Conservation (phyloP, 1,140 invertebrate species). For the Lepidotrigona ventralis region DNA sequence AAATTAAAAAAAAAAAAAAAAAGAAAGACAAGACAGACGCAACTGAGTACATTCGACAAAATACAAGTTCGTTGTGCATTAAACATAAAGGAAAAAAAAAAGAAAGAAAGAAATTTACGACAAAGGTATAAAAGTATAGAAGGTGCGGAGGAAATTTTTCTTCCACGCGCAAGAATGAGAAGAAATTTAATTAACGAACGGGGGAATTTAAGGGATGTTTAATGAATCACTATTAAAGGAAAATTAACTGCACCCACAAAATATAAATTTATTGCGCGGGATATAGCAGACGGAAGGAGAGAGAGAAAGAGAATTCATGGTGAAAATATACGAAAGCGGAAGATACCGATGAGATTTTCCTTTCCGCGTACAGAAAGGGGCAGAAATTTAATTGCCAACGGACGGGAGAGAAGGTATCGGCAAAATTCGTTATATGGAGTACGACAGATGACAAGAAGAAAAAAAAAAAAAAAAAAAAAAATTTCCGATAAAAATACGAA, state of each 20-base stretch:
- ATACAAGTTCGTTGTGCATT: neutral
- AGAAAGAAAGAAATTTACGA: too few relatives aligned
- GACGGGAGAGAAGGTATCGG: neutral
- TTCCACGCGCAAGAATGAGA: neutral
- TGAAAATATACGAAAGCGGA: too few relatives aligned
- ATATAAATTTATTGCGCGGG: too few relatives aligned
- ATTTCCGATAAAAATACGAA: neutral
- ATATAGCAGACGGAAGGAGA: too few relatives aligned
- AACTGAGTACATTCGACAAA: neutral
- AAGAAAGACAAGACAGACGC: neutral
- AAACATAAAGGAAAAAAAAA: too few relatives aligned
- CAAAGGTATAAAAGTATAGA: neutral
- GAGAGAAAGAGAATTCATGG: too few relatives aligned
- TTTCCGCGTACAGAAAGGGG: too few relatives aligned
- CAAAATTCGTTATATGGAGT: neutral
- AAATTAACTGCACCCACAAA: too few relatives aligned
- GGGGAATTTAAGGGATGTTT: neutral
- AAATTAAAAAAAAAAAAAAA: neutral
- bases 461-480: neutral
- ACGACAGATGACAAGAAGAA: neutral
- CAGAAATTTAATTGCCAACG: too few relatives aligned
- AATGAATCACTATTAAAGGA: neutral
- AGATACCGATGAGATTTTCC: too few relatives aligned
- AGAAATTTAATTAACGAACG: conserved; percentile 23
- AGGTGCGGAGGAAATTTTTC: neutral